These are phyloP conservation scores for Imbricaverruca yamaguchii DNA, from an alignment of 2,888 invertebrate genomes.

Conservation along the genomic window DNA sequence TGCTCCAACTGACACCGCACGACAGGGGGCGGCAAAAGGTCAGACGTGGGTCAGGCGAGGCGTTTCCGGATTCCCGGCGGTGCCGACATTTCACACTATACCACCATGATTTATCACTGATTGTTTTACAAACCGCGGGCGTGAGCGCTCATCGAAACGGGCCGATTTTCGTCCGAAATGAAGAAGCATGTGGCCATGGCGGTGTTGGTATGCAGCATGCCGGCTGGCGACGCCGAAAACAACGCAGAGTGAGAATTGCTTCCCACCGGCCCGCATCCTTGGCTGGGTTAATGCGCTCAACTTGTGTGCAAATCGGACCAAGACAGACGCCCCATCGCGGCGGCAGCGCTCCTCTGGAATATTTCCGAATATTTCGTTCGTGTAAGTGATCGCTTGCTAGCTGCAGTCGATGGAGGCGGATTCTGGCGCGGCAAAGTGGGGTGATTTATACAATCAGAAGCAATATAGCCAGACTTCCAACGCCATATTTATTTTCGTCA, in stretches of 20 bases:
- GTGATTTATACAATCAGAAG: slow-evolving; percentile 18
- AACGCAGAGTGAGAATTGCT: neutral
- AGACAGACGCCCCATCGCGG: neutral
- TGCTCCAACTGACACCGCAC: no score
- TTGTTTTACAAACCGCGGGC: slow-evolving; percentile 17
- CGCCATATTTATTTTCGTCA: slow-evolving; percentile 16
- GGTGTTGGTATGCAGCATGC: neutral
- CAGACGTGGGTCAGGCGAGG: no score
- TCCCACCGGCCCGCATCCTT: neutral
- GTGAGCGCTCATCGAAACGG: slow-evolving; percentile 12
- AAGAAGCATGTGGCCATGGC: slow-evolving; percentile 18
- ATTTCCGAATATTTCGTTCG: neutral
- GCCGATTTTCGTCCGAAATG: neutral
- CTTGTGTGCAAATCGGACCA: neutral
- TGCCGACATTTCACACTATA: neutral
- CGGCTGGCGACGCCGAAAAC: neutral
- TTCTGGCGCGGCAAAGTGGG: neutral
- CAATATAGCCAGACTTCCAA: neutral
- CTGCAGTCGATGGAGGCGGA: neutral
- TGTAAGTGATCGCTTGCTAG: neutral
- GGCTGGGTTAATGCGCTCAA: neutral
- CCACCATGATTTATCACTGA: slow-evolving; percentile 16
- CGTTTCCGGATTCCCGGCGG: neutral
- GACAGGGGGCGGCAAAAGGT: no score
- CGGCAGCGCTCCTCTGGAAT: neutral